A percentile compares a stretch with the other conserved stretches of the same genome.
phyloP scores from a whole-genome alignment of 2,113 vertebrate genomes.

The Mustela lutreola region DNA sequence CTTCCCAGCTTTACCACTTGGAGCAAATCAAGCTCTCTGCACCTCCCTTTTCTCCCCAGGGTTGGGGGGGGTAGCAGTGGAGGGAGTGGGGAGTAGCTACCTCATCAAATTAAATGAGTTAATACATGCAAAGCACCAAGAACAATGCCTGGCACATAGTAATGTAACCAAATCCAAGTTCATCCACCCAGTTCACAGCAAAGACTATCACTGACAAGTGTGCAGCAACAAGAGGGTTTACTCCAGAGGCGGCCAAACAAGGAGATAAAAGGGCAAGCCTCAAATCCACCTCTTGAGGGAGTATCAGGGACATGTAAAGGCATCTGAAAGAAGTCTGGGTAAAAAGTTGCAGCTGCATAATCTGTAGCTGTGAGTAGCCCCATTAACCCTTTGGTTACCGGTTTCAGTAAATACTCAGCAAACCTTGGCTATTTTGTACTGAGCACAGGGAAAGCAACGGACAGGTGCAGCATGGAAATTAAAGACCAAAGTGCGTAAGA shows the following conservation, averaged over 20 bases:
- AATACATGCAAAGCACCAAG: background rate
- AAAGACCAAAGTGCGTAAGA: background rate
- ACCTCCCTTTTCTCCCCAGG: background rate
- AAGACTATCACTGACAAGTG: background rate
- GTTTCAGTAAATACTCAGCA: background rate
- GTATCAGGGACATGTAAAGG: background rate
- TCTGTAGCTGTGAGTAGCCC: background rate
- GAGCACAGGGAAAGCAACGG: background rate
- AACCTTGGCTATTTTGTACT: background rate
- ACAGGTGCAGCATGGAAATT: background rate
- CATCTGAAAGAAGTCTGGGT: background rate
- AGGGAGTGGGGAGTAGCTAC: background rate
- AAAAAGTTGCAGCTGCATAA: background rate
- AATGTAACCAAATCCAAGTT: background rate
- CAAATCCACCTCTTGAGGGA: background rate
- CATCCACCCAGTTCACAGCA: background rate
- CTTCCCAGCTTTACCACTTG: background rate
- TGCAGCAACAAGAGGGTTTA: background rate
- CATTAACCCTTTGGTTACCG: background rate
- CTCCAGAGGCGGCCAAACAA: background rate
- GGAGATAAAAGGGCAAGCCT: background rate
- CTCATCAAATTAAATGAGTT: background rate
- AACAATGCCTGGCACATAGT: background rate
- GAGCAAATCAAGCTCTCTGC: background rate
- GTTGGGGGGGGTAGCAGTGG: background rate